phyloP scores from a whole-genome alignment of 1,140 invertebrate species.

The Palaemon carinicauda region DNA sequence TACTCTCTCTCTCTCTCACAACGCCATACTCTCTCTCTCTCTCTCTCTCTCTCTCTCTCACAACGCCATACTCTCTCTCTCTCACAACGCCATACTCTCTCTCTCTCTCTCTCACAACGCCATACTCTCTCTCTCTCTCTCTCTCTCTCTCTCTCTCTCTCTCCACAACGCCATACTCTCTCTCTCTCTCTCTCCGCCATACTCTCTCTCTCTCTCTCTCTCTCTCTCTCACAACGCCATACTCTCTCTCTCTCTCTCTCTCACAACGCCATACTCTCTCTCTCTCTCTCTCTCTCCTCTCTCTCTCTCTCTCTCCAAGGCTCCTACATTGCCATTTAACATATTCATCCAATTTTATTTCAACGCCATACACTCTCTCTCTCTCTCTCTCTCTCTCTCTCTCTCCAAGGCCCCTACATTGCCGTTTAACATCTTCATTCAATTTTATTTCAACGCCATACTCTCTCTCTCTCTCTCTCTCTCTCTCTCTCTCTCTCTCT shows the following conservation, averaged over 20 bases:
- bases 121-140: background rate
- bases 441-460: too few species aligned
- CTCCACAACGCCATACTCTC: background rate
- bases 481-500: slow-evolving; percentile 24
- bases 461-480: slow-evolving; percentile 22
- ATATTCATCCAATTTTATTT: too few species aligned
- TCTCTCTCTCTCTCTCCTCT: background rate
- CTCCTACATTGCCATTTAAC: background rate
- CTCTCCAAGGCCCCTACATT: background rate
- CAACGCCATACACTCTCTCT: background rate
- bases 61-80: too few species aligned
- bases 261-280: background rate
- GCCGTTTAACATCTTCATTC: background rate
- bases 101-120: background rate
- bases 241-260: background rate
- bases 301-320: background rate
- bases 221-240: background rate
- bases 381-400: background rate
- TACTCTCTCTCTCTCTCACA: background rate
- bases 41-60: slow-evolving; percentile 12
- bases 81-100: too few species aligned
- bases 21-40: background rate
- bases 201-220: background rate
- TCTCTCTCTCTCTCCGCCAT: background rate
- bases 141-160: background rate